A percentile compares a stretch with the other conserved stretches of the same genome.
phyloP scores from a whole-genome alignment of 1,140 invertebrate species.

The Hirudo medicinalis region DNA sequence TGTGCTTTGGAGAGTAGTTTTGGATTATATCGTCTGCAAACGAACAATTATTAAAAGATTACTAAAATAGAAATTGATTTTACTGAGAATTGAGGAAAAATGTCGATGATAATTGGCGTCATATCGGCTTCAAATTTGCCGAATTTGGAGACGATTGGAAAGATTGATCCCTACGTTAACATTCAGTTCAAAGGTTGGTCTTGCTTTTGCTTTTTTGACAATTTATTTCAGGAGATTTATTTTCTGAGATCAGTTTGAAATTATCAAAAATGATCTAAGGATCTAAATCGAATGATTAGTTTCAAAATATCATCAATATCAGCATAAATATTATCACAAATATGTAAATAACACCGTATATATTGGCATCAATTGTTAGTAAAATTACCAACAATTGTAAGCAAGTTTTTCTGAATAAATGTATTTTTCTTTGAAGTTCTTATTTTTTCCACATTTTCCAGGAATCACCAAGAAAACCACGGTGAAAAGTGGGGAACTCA shows the following conservation, averaged over 20 bases:
- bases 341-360: too few relatives aligned
- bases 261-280: too few relatives aligned
- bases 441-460: slow-evolving; percentile 26
- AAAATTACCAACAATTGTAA: too few relatives aligned
- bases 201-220: slow-evolving; percentile 9
- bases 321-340: too few relatives aligned
- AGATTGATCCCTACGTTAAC: slow-evolving; percentile 37
- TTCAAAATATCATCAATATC: too few relatives aligned
- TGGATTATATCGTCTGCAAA: background rate
- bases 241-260: too few relatives aligned
- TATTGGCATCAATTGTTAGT: too few relatives aligned
- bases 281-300: too few relatives aligned
- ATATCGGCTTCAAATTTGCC: slow-evolving; percentile 35
- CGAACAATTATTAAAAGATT: too few relatives aligned
- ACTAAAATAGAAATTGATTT: background rate
- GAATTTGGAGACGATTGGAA: slow-evolving; percentile 37
- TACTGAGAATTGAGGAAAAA: slow-evolving; percentile 11
- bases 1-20: background rate
- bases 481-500: slow-evolving; percentile 31
- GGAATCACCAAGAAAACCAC: slow-evolving; percentile 37
- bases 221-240: too few relatives aligned
- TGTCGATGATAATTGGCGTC: slow-evolving; percentile 31
- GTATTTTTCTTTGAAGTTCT: background rate
- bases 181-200: slow-evolving; percentile 36
- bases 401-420: too few relatives aligned